Percentiles rank a stretch among this genome's conserved stretches.
These are phyloP conservation scores for Arothron firmamentum DNA, from an alignment of 2,113 vertebrate genomes.

Conservation along the genomic window DNA sequence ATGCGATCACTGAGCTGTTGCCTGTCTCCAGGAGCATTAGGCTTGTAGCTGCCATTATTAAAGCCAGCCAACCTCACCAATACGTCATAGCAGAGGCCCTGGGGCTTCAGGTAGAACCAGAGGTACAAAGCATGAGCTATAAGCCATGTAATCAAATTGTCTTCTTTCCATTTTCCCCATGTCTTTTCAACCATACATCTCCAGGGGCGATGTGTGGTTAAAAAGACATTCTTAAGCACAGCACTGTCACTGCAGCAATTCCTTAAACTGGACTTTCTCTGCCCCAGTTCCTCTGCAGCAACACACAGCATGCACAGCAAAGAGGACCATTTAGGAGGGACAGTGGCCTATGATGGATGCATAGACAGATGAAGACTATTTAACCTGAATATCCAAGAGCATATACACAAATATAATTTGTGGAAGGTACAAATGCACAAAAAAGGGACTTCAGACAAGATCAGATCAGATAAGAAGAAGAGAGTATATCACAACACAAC, in stretches of 20 bases:
- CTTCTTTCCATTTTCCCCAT: constrained; percentile 23
- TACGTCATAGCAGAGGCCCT: constrained; percentile 41
- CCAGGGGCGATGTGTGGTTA: constrained; percentile 34
- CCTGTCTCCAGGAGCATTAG: constrained; percentile 15
- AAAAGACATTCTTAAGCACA: constrained; percentile 31
- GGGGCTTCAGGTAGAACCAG: constrained; percentile 28
- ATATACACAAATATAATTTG: no score
- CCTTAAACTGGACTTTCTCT: constrained; percentile 46
- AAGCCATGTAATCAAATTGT: constrained; percentile 36
- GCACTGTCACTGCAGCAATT: constrained; percentile 47
- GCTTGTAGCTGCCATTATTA: constrained; percentile 39
- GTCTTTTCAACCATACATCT: constrained; percentile 33
- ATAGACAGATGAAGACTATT: not conserved
- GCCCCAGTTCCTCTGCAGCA: constrained; percentile 59
- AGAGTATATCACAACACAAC: no score
- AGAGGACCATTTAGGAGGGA: not conserved
- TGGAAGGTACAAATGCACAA: no score
- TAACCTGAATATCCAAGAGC: not conserved
- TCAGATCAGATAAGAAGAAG: no score
- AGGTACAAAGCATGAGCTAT: constrained; percentile 40
- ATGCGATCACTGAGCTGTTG: constrained; percentile 42
- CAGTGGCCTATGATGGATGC: no score
- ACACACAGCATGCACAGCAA: constrained; percentile 18
- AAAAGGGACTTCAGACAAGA: no score
- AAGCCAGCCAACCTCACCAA: constrained; percentile 34